Evolutionary conservation across 2,113 vertebrate species (phyloP).

Genomic region (Capricornis sumatraensis): DNA sequence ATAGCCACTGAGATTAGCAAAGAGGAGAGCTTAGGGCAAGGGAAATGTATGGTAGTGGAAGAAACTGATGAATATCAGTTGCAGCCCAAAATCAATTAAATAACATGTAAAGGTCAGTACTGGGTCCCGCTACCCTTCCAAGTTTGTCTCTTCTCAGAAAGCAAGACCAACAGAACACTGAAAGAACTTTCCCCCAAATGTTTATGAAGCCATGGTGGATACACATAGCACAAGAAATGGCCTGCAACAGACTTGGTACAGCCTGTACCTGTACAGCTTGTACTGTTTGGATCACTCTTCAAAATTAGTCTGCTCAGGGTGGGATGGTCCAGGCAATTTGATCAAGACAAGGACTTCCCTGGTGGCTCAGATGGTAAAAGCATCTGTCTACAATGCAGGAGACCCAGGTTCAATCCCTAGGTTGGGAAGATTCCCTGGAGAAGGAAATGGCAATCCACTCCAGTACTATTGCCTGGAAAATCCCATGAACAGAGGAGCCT

Average conservation of each 20-base stretch:
- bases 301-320: background rate
- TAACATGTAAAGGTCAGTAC: background rate
- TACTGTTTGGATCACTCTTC: background rate
- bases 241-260: accelerated
- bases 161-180: accelerated
- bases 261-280: background rate
- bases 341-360: too few relatives aligned
- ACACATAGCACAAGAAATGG: too few relatives aligned
- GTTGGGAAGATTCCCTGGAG: too few relatives aligned
- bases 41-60: background rate
- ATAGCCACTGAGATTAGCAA: background rate
- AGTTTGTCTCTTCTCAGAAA: background rate
- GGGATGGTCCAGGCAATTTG: background rate
- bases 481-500: too few relatives aligned
- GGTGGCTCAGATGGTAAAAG: too few relatives aligned
- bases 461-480: too few relatives aligned
- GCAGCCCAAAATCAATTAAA: background rate
- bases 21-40: background rate
- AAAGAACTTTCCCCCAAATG: background rate
- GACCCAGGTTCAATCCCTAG: too few relatives aligned
- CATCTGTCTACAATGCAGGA: too few relatives aligned
- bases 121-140: accelerated
- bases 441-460: too few relatives aligned
- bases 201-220: background rate
- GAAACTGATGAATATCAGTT: background rate